Percentiles rank a stretch among this genome's conserved stretches.
phyloP scores from a whole-genome alignment of 92 coral and sea anemone genomes.

The Palythoa grandis region DNA sequence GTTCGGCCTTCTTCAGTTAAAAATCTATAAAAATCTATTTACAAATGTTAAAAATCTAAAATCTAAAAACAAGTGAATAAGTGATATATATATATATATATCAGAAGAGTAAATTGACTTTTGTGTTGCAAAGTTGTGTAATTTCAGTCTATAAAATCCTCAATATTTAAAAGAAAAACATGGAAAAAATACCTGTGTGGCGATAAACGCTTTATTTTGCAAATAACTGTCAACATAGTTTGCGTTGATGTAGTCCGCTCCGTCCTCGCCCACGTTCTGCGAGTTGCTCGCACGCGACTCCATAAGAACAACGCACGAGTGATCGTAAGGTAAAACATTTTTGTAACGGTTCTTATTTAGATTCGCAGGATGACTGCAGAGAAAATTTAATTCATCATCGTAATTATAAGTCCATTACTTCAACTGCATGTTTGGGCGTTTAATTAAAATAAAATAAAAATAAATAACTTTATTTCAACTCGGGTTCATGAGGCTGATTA shows the following conservation, averaged over 20 bases:
- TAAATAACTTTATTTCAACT: too few relatives aligned
- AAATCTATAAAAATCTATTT: too few relatives aligned
- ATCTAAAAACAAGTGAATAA: too few relatives aligned
- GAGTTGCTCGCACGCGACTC: constrained; percentile 15
- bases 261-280: constrained; percentile 30
- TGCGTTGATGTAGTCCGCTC: constrained; percentile 59
- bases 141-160: too few relatives aligned
- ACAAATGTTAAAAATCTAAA: too few relatives aligned
- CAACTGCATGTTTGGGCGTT: background rate
- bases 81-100: too few relatives aligned
- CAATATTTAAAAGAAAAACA: too few relatives aligned
- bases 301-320: constrained; percentile 54
- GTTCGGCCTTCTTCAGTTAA: too few relatives aligned
- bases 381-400: background rate
- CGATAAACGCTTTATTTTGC: constrained; percentile 54
- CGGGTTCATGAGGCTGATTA: too few relatives aligned
- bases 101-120: too few relatives aligned
- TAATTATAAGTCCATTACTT: background rate
- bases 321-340: constrained; percentile 61
- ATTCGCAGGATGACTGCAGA: constrained; percentile 54
- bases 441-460: too few relatives aligned
- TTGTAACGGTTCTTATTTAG: constrained; percentile 59
- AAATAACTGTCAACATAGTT: constrained; percentile 53
- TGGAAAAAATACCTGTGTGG: constrained; percentile 53
- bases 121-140: too few relatives aligned